A percentile compares a stretch with the other conserved stretches of the same genome.
Conservation (phyloP, 2,797 vertebrate genomes). For the Sebastes jordani region DNA sequence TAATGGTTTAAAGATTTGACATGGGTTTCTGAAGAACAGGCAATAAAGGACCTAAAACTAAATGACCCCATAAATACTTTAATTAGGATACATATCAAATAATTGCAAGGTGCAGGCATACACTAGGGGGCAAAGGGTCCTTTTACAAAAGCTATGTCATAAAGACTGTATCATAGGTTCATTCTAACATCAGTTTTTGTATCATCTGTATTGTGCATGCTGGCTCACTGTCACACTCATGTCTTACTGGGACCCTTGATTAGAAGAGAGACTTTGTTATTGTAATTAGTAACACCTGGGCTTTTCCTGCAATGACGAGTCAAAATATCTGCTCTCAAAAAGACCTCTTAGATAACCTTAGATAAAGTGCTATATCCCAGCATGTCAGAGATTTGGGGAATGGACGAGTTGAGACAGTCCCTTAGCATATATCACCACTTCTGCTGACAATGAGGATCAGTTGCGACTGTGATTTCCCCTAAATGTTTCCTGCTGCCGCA, state of each 20-base stretch:
- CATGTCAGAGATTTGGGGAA: not conserved
- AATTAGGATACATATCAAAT: not conserved
- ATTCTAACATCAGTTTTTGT: not conserved
- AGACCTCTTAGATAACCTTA: not conserved
- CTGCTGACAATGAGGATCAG: not conserved
- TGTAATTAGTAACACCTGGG: not conserved
- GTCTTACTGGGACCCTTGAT: not conserved
- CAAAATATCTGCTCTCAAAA: not conserved
- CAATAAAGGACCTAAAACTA: not conserved
- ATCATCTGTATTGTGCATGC: not conserved
- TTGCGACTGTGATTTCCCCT: not conserved
- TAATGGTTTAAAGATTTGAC: no score
- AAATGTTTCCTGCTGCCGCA: not conserved
- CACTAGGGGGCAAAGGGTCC: not conserved
- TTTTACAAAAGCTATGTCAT: not conserved
- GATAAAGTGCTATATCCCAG: not conserved
- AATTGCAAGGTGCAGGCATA: not conserved
- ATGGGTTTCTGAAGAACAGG: not conserved
- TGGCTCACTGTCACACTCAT: not conserved
- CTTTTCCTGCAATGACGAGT: not conserved
- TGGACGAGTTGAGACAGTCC: not conserved
- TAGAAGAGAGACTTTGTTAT: not conserved
- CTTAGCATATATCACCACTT: not conserved
- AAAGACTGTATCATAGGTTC: not conserved
- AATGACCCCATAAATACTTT: not conserved